A percentile compares a stretch with the other conserved stretches of the same genome.
phyloP scores from a whole-genome alignment of 35 echinoderm and acorn worm genomes.

The Hemicentrotus pulcherrimus region DNA sequence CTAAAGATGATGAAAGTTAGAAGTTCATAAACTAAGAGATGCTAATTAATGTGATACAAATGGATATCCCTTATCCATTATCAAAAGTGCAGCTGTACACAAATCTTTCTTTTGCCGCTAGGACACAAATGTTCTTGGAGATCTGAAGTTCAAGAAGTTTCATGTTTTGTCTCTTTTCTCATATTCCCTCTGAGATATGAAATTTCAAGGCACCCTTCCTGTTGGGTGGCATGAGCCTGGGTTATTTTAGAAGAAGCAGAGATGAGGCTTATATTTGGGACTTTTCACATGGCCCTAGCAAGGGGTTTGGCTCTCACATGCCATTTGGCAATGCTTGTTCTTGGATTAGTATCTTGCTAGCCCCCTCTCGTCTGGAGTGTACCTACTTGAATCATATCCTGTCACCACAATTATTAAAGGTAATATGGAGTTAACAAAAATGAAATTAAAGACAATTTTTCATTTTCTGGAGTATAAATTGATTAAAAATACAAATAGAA shows the following conservation, averaged over 20 bases:
- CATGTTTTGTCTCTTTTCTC: neutral
- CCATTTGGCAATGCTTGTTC: slow-evolving; percentile 9
- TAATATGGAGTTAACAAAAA: neutral
- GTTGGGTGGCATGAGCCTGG: neutral
- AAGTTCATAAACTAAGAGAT: neutral
- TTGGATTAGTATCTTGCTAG: neutral
- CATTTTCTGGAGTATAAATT: neutral
- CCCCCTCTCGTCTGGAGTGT: neutral
- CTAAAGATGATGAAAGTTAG: too few relatives aligned
- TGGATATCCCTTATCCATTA: neutral
- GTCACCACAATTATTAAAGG: neutral
- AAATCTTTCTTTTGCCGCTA: neutral
- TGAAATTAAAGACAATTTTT: neutral
- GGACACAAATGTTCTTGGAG: neutral
- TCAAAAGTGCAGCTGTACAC: neutral
- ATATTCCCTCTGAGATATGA: neutral
- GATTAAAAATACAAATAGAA: neutral
- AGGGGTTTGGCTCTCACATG: neutral
- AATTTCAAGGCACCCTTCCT: neutral
- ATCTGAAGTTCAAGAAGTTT: neutral
- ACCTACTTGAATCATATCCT: slow-evolving; percentile 47
- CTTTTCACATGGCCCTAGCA: neutral
- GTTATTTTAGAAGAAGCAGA: neutral
- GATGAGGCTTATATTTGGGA: slow-evolving; percentile 33
- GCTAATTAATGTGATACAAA: neutral